Base-by-base conservation (phyloP, 2,888 invertebrate genomes). In the Lithophane ornitopus region DNA sequence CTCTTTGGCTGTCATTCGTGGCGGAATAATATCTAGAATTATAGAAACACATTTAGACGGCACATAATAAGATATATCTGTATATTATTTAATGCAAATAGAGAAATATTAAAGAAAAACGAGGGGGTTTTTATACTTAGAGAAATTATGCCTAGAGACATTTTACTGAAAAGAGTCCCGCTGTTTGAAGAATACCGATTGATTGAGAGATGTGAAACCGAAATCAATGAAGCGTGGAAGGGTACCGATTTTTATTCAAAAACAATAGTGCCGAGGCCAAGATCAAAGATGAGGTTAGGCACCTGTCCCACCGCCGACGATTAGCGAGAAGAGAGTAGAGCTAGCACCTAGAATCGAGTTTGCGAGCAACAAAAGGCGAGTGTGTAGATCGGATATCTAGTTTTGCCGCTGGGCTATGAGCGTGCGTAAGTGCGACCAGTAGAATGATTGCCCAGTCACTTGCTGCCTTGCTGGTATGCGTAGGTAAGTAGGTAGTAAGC, bases 151-250 rank as follows among this genome's bases (percentile, higher is more conserved):
- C 49, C 3, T 22, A 39, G 14, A 26, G 26, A 49, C 22, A 12
- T 3, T 46, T 0, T 7, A 22, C 0, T 7, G 22, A 49, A 22
- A 49, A 22, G 6, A 44, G 75, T 93, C 28, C 82, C 89, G 19
- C 84, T 96, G 39, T 92, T 90, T 81, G 90, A 94, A 84, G 93
- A 95, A 79, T 94, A 89, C 71, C 91, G 93, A 78, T 86, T 96
- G 26, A 92, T 96, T 65, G 96, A 96, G 85, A 91, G 91, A 81
- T 88, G 85, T 74, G 95, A 95, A 80, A 77, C 82, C 11, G 93
- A 95, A 85, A 89, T 96, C 12, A 95, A 92, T 78, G 91, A 89
- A 70, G 92, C 90, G 26, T 96, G 96, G 96, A 96, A 95, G 92
- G 95, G 96, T 67, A 67, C 12, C 39, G 19, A 76, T 28, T 34